Evolutionary conservation across 2,888 invertebrate species (phyloP), one percentile per base, ranked within the genome.

Genomic region (Amblyjoppa proteus): DNA sequence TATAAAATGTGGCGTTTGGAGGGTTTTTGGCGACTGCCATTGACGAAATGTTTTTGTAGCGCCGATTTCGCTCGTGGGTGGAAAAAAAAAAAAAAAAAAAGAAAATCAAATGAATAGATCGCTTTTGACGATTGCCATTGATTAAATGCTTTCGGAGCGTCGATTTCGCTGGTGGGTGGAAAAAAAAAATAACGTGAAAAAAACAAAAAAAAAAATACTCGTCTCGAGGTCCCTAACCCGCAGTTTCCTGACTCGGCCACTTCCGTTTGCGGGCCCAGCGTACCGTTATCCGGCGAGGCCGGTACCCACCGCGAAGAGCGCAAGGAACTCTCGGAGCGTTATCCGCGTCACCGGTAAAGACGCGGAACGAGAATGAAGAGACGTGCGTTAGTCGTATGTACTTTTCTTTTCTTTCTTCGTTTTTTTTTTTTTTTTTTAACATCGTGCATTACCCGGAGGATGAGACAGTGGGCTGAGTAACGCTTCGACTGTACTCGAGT

Each of bases 281-380:
- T 61, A 74, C 74, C 74, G 74, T 74, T 74, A 74, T 28, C 28
- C 45, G 58, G 45, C 58, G 74, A 41, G n/a, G 56, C 53, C 34
- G 71, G 31, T 71, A 51, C 71, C 53, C 7, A 34, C 31, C 34
- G 16, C 28, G 45, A 6, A 31, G 45, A 74, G n/a, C 45, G 58
- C 74, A 41, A 61, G 38, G 61, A 74, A 74, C 58, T n/a, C 74
- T 56, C 56, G 11, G 13, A 49, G 49, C 49, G 31, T n/a, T 61
- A 16, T 41, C 45, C 45, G 45, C 61, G 74, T 74, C 74, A 74
- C 74, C 31, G 74, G 41, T 31, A 16, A 74, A 61, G 56, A 58
- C 28, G 61, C 31, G 64, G 64, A 75, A 75, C 49, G 45, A 64
- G 61, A 74, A 61, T 61, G 61, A 74, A 71, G 71, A 71, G 38